phyloP scores from a whole-genome alignment of 2,888 invertebrate genomes.

The Cantharis rufa region DNA sequence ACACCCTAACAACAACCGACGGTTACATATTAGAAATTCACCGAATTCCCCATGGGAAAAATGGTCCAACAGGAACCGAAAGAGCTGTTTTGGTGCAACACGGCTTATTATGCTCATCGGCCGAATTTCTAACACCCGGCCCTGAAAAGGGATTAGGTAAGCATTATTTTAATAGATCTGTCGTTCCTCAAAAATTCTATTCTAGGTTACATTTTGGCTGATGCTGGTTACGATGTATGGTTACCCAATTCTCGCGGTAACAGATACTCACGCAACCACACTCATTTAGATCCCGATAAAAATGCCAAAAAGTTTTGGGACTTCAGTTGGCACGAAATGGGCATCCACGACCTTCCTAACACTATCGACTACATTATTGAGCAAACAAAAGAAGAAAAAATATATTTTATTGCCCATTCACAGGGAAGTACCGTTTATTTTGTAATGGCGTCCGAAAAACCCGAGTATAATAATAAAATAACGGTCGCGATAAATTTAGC shows the following conservation, averaged over 20 bases:
- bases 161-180: background rate
- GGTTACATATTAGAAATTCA: conserved; percentile 59
- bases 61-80: conserved; percentile 54
- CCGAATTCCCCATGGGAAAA: conserved; percentile 29
- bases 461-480: background rate
- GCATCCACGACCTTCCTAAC: conserved; percentile 73
- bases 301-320: conserved; percentile 33
- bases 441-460: background rate
- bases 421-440: conserved; percentile 62
- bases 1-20: conserved; percentile 55
- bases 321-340: conserved; percentile 79
- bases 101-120: conserved; percentile 57
- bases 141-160: conserved; percentile 55
- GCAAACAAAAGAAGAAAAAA: conserved; percentile 58
- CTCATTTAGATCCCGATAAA: conserved; percentile 36
- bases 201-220: conserved; percentile 57
- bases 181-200: background rate
- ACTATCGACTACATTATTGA: conserved; percentile 71
- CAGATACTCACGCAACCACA: conserved; percentile 60
- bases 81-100: conserved; percentile 55
- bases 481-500: conserved; percentile 48
- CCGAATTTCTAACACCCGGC: conserved; percentile 58
- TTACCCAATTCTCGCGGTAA: conserved; percentile 65
- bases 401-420: conserved; percentile 65
- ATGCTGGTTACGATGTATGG: conserved; percentile 59